phyloP scores from a whole-genome alignment of 2,113 vertebrate genomes.

The Rhea americana region DNA sequence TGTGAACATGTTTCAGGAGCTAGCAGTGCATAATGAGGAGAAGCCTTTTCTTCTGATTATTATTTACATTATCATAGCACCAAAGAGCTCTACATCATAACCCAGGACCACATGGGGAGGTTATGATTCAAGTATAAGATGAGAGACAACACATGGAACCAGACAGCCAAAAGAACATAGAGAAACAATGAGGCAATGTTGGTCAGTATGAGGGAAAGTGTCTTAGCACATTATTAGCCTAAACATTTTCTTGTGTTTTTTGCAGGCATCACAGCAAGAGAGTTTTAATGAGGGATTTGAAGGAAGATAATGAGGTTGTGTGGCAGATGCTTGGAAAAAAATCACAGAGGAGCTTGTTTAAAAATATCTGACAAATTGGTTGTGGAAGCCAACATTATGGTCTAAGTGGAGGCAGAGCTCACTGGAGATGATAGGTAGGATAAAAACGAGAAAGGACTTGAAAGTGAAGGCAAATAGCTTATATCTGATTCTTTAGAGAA shows the following conservation, averaged over 20 bases:
- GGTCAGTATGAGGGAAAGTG: not conserved
- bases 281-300: constrained; percentile 68
- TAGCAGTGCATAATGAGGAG: constrained; percentile 37
- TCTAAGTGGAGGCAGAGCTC: not conserved
- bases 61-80: constrained; percentile 37
- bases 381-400: constrained; percentile 10
- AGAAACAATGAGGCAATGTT: constrained; percentile 34
- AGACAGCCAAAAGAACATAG: constrained; percentile 19
- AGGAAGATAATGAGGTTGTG: constrained; percentile 66
- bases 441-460: constrained; percentile 11
- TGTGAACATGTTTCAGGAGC: constrained; percentile 27
- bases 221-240: constrained; percentile 31
- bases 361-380: constrained; percentile 57
- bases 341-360: constrained; percentile 48
- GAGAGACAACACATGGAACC: not conserved
- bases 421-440: not conserved
- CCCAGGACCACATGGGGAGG: constrained; percentile 7
- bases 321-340: constrained; percentile 62
- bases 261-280: constrained; percentile 60
- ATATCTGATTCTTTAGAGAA: not conserved
- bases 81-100: constrained; percentile 35
- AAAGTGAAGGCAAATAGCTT: not conserved
- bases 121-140: constrained; percentile 31
- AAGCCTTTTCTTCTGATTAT: constrained; percentile 36
- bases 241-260: constrained; percentile 38